Evolutionary conservation across 92 coral and sea anemone genomes (phyloP).

Genomic region (Paragorgia papillata): DNA sequence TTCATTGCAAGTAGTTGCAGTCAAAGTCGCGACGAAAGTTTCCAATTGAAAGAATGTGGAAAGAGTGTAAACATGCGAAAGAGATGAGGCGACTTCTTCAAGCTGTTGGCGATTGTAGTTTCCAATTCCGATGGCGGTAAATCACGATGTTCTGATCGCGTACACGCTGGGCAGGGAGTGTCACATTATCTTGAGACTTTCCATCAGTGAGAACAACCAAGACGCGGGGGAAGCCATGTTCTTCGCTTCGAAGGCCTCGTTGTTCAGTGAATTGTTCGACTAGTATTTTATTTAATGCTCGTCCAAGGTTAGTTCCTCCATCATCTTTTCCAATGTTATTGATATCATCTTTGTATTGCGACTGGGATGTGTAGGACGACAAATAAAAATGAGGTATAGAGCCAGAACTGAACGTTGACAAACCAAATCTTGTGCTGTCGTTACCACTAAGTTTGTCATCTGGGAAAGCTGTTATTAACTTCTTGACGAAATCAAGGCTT

Average conservation of each 20-base stretch:
- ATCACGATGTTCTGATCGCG: constrained; percentile 28
- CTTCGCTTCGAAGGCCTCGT: constrained; percentile 28
- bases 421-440: constrained; percentile 44
- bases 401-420: constrained; percentile 33
- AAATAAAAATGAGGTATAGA: constrained; percentile 1
- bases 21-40: background rate
- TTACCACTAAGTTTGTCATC: constrained; percentile 41
- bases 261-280: constrained; percentile 36
- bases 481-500: constrained; percentile 38
- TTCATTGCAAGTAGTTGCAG: constrained; percentile 5
- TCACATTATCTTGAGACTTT: constrained; percentile 12
- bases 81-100: constrained; percentile 31
- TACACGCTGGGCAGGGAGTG: constrained; percentile 29
- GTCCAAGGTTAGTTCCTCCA: constrained; percentile 32
- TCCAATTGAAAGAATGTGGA: constrained; percentile 26
- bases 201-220: constrained; percentile 50
- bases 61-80: constrained; percentile 31
- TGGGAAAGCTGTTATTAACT: constrained; percentile 34
- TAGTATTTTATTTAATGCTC: constrained; percentile 20
- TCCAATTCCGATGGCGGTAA: constrained; percentile 47
- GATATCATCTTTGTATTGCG: constrained; percentile 27
- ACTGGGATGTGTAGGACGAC: constrained; percentile 32
- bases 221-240: constrained; percentile 36
- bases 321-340: background rate
- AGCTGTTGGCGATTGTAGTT: constrained; percentile 29